Evolutionary conservation across 2,888 invertebrate genomes (phyloP).

Genomic region (Mythimna loreyi): DNA sequence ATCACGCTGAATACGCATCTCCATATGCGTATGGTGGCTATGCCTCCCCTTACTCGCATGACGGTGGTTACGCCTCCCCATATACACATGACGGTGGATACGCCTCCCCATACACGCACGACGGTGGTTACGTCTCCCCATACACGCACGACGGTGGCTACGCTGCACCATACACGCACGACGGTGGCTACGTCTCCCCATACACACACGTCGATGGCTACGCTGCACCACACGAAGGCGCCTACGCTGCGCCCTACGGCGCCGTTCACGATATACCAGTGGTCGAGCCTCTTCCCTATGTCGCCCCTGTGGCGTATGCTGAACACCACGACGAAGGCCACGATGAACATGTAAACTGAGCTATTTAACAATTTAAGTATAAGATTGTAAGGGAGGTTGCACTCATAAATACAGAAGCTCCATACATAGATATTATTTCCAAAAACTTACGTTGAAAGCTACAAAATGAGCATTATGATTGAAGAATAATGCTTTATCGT

Average conservation of each 20-base stretch:
- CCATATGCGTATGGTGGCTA: conserved; percentile 61
- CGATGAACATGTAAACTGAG: conserved; percentile 76
- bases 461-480: too few species aligned
- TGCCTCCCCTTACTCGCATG: conserved; percentile 67
- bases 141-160: conserved; percentile 43
- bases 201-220: conserved; percentile 65
- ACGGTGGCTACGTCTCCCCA: conserved; percentile 53
- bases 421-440: background rate
- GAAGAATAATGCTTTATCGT: too few species aligned
- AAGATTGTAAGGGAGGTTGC: background rate
- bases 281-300: conserved; percentile 65
- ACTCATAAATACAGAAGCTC: background rate
- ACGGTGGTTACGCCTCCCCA: conserved; percentile 71
- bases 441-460: background rate
- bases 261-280: conserved; percentile 63
- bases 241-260: conserved; percentile 65
- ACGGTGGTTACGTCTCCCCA: conserved; percentile 63
- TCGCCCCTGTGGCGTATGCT: conserved; percentile 62
- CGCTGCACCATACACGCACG: too few species aligned
- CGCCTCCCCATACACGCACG: conserved; percentile 67
- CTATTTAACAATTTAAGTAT: background rate
- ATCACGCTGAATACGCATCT: conserved; percentile 76
- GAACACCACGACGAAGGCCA: conserved; percentile 69
- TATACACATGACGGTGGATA: conserved; percentile 41
- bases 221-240: conserved; percentile 66